These are phyloP conservation scores for Micromussa lordhowensis DNA, from an alignment of 92 coral and sea anemone genomes.

Conservation along the genomic window DNA sequence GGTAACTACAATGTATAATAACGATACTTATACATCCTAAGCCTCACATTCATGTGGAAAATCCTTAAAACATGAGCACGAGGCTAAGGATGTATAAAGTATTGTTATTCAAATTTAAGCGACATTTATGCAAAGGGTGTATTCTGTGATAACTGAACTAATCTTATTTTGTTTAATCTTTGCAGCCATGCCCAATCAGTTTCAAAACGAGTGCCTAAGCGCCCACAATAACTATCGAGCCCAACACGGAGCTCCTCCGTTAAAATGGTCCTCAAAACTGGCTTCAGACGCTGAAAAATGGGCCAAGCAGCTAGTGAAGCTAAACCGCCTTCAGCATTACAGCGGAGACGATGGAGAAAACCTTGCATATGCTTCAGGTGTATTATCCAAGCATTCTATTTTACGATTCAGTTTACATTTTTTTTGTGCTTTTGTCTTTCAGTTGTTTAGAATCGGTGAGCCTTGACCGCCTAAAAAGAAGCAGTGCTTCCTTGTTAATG, in stretches of 20 bases:
- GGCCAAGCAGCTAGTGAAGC: constrained; percentile 80
- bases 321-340: constrained; percentile 78
- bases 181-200: constrained; percentile 78
- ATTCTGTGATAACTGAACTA: neutral
- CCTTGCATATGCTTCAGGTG: constrained; percentile 81
- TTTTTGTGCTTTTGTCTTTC: neutral
- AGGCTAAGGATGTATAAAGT: too few relatives aligned
- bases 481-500: too few relatives aligned
- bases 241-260: constrained; percentile 77
- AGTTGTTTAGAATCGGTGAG: too few relatives aligned
- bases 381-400: neutral
- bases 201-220: constrained; percentile 80
- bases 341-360: constrained; percentile 83
- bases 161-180: neutral
- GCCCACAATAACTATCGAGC: constrained; percentile 83
- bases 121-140: too few relatives aligned
- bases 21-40: too few relatives aligned
- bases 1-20: too few relatives aligned
- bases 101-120: too few relatives aligned
- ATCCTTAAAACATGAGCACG: too few relatives aligned
- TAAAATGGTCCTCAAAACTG: constrained; percentile 75
- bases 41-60: too few relatives aligned
- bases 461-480: too few relatives aligned
- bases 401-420: neutral
- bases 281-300: constrained; percentile 83